Base-by-base conservation (phyloP, 2,113 vertebrate species). In the Zapus hudsonius region DNA sequence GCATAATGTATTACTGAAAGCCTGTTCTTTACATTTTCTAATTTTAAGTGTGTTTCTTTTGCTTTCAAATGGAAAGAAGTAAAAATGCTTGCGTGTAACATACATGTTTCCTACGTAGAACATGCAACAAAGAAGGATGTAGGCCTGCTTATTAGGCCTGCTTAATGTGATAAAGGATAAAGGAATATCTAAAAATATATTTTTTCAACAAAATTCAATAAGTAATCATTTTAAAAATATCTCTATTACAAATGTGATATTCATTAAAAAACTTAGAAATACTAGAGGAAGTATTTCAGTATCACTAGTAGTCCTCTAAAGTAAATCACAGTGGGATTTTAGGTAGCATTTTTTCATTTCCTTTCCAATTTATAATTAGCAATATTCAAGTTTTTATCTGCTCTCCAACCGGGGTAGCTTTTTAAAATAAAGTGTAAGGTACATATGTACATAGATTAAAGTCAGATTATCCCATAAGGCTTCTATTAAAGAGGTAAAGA, bases 31-130 rank as follows among this genome's bases (percentile, higher is more conserved):
- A 61, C 10, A 69, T 91, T 31, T 89, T 76, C 66, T 29, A 61
- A 88, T 69, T 79, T 92, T 61, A 84, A 78, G 42, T 55, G 23
- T 61, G 10, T 81, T 93, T 67, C 20, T 63, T 27, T 44, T 57
- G 70, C 17, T 85, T 94, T 91, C 73, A 91, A 85, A 20, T 89
- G n/a, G 57, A 91, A 87, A 84, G 72, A 38, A 87, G 55, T 11
- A 76, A 81, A 38, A 57, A 73, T 66, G 16, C 44, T 83, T 85
- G 40, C 57, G n/a, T 83, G 31, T 61, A 81, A 57, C 31, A 66
- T 78, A 20, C 12, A 67, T 72, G 13, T 40, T 36, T 90, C 36
- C 66, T 74, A 57, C 47, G 36, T 57, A 44, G 61, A 76, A 66
- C 19, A 52, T 85, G 9, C 40, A 88, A n/a, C 73, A 79, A 86